Evolutionary conservation across 2,888 invertebrate species (phyloP), one percentile per base, ranked within the genome.

Genomic region (Tigriopus californicus): DNA sequence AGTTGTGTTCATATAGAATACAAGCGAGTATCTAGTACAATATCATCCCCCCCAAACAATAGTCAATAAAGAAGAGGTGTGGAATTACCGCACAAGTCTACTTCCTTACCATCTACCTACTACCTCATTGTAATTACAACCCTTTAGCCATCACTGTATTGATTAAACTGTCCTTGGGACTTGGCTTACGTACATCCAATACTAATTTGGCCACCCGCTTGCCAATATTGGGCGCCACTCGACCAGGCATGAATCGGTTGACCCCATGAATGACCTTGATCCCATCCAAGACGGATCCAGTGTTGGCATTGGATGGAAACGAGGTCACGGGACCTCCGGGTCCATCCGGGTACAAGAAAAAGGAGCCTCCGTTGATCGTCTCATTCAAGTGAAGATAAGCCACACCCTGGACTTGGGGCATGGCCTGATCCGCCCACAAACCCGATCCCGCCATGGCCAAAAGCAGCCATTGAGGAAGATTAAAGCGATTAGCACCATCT

Each of bases 401-500:
- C 13, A 49, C 49, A 8, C 49, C 49, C 22, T 49, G 49, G 13
- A 49, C 49, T 22, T 49, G 49, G 5, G 49, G 49, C 15, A 49
- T 13, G 15, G 15, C 20, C 15, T 49, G 20, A 12, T 49, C 49
- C 22, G 13, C 22, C 49, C 49, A 49, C 13, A 49, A 22, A 13
- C 22, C 22, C 8, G 49, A 49, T 11, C 49, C 49, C 8, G 49
- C 49, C 49, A 49, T 49, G 49, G 49, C 49, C 22, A 49, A 49
- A 13, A 49, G 22, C 4, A 49, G 22, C 49, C 49, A 49, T 22
- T 49, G 49, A 2, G 49, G 49, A 18, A 49, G 22, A 11, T 49
- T 49, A 22, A 49, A 49, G 6, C 49, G 49, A 49, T 49, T 49
- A 20, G 49, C 49, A 4, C 49, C 49, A 49, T 22, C 49, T 49